Conservation (phyloP, 1,140 invertebrate genomes). For the Macrotrachela quadricornifera region DNA sequence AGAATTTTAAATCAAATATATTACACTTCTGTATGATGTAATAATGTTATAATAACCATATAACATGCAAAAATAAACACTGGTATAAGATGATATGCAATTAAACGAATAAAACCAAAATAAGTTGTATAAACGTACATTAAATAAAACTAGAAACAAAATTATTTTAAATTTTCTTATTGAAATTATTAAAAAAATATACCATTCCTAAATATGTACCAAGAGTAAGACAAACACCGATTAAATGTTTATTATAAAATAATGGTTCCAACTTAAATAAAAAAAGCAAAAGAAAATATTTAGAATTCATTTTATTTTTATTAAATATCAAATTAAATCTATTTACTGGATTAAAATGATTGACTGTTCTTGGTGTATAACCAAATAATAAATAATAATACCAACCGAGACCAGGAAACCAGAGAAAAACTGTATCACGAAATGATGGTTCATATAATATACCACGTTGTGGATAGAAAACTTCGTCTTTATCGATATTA, state of each 20-base stretch:
- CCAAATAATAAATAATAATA: constrained; percentile 9
- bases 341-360: constrained; percentile 9
- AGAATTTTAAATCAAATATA: too few species aligned
- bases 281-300: neutral
- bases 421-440: neutral
- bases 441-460: constrained; percentile 1
- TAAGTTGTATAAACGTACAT: neutral
- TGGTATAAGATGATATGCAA: constrained; percentile 21
- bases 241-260: too few species aligned
- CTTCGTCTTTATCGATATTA: constrained; percentile 16
- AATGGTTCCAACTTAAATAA: too few species aligned
- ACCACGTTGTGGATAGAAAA: constrained; percentile 18
- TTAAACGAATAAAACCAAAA: constrained; percentile 8
- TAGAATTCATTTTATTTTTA: too few species aligned
- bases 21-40: constrained; percentile 18
- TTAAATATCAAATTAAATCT: constrained; percentile 5
- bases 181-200: neutral
- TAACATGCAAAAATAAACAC: constrained; percentile 17
- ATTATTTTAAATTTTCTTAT: neutral
- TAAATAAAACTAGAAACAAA: too few species aligned
- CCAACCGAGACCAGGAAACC: constrained; percentile 15
- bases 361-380: constrained; percentile 6
- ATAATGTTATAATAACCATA: constrained; percentile 21
- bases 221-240: too few species aligned
- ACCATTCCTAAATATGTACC: too few species aligned